These are phyloP conservation scores for Polyodon spathula DNA, from an alignment of 2,113 vertebrate species.

Conservation along the genomic window DNA sequence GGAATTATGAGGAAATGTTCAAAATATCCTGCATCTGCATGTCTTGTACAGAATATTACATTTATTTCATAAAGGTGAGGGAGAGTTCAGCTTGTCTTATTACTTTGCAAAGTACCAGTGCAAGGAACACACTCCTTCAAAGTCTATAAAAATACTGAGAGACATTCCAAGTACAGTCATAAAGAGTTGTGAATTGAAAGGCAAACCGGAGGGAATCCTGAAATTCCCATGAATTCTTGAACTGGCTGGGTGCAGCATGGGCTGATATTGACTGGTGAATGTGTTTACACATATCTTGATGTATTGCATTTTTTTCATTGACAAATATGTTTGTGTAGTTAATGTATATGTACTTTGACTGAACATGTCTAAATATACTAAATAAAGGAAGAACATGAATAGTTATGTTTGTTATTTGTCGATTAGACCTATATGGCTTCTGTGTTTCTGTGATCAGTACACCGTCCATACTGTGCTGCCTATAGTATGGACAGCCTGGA, in stretches of 20 bases:
- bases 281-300: neutral
- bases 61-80: slow-evolving; percentile 41
- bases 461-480: no score
- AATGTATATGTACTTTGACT: no score
- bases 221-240: slow-evolving; percentile 61
- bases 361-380: no score
- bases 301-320: neutral
- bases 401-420: no score
- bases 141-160: slow-evolving; percentile 38
- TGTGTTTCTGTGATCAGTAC: no score
- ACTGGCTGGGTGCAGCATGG: slow-evolving; percentile 80
- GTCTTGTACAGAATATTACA: neutral
- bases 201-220: slow-evolving; percentile 48
- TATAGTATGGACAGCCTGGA: no score
- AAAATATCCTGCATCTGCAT: no score
- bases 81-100: slow-evolving; percentile 46
- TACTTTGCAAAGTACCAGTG: slow-evolving; percentile 65
- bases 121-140: slow-evolving; percentile 53
- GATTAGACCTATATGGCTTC: no score
- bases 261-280: slow-evolving; percentile 60
- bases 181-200: slow-evolving; percentile 41
- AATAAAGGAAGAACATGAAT: no score
- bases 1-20: no score
- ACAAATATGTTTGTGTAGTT: neutral
- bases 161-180: slow-evolving; percentile 60